phyloP scores from a whole-genome alignment of 2,797 vertebrate genomes.

The Semotilus atromaculatus region DNA sequence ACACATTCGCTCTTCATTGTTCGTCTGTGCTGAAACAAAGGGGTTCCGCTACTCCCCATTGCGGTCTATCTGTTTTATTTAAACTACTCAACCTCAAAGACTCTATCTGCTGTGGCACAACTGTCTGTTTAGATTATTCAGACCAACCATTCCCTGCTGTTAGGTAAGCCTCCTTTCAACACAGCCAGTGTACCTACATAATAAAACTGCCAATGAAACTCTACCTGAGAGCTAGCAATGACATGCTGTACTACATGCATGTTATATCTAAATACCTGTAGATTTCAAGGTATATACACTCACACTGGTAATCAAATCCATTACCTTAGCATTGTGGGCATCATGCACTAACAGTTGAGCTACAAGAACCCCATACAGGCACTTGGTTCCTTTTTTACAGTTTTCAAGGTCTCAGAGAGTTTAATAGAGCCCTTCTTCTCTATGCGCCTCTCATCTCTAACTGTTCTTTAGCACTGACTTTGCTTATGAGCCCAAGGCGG shows the following conservation, averaged over 20 bases:
- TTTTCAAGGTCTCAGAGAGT: constrained; percentile 31
- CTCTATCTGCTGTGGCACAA: constrained; percentile 58
- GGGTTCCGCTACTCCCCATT: constrained; percentile 35
- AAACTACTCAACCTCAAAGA: constrained; percentile 52
- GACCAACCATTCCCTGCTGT: constrained; percentile 49
- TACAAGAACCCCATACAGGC: neutral
- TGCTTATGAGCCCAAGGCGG: constrained; percentile 51
- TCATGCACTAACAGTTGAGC: neutral
- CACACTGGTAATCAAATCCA: neutral
- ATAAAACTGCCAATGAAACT: constrained; percentile 29
- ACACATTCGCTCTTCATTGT: constrained; percentile 40
- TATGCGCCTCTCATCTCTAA: constrained; percentile 28
- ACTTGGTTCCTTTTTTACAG: constrained; percentile 29
- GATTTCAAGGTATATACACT: neutral
- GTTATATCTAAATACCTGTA: neutral
- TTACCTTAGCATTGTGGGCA: neutral
- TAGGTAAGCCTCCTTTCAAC: constrained; percentile 55
- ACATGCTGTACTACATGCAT: constrained; percentile 6
- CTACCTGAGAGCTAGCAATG: constrained; percentile 1
- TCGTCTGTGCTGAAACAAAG: constrained; percentile 42
- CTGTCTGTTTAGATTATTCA: constrained; percentile 62
- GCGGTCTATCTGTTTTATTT: constrained; percentile 46
- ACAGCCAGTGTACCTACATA: constrained; percentile 44
- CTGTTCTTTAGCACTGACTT: constrained; percentile 53
- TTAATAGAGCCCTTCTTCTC: constrained; percentile 6